phyloP scores from a whole-genome alignment of 2,888 invertebrate species.

The Diloba caeruleocephala region DNA sequence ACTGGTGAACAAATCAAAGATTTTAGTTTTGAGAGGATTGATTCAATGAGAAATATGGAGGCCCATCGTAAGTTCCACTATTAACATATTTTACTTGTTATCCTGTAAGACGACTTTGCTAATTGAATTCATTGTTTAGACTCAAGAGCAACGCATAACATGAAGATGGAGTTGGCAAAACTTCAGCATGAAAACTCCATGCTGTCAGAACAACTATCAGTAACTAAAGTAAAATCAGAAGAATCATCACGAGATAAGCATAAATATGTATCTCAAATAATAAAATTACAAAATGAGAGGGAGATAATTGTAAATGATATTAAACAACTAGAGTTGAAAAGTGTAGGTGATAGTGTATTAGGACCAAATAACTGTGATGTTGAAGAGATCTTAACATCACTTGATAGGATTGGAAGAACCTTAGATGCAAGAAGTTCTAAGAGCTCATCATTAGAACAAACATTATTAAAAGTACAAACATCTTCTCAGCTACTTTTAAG shows the following conservation, averaged over 20 bases:
- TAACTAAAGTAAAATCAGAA: slow-evolving; percentile 64
- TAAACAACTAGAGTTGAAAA: slow-evolving; percentile 73
- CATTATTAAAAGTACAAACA: slow-evolving; percentile 73
- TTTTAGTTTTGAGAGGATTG: slow-evolving; percentile 67
- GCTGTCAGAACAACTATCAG: slow-evolving; percentile 69
- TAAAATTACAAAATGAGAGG: slow-evolving; percentile 70
- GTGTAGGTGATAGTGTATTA: slow-evolving; percentile 73
- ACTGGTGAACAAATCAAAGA: slow-evolving; percentile 74
- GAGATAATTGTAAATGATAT: slow-evolving; percentile 73
- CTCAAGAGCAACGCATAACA: slow-evolving; percentile 82
- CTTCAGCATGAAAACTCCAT: slow-evolving; percentile 68
- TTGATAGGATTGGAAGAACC: slow-evolving; percentile 70
- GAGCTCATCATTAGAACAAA: slow-evolving; percentile 69
- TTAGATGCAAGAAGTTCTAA: slow-evolving; percentile 67
- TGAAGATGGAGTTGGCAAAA: slow-evolving; percentile 78
- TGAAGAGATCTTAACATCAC: slow-evolving; percentile 69
- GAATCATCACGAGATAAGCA: slow-evolving; percentile 65
- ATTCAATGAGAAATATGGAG: slow-evolving; percentile 73
- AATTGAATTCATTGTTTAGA: slow-evolving; percentile 62
- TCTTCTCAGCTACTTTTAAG: slow-evolving; percentile 77
- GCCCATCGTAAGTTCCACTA: slow-evolving; percentile 75
- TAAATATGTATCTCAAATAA: slow-evolving; percentile 67
- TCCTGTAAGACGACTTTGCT: not conserved
- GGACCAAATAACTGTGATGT: slow-evolving; percentile 63
- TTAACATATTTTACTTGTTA: not conserved